Evolutionary conservation across 2,797 vertebrate genomes (phyloP), one percentile per base, ranked within the genome.

Genomic region (Calcarius lapponicus): DNA sequence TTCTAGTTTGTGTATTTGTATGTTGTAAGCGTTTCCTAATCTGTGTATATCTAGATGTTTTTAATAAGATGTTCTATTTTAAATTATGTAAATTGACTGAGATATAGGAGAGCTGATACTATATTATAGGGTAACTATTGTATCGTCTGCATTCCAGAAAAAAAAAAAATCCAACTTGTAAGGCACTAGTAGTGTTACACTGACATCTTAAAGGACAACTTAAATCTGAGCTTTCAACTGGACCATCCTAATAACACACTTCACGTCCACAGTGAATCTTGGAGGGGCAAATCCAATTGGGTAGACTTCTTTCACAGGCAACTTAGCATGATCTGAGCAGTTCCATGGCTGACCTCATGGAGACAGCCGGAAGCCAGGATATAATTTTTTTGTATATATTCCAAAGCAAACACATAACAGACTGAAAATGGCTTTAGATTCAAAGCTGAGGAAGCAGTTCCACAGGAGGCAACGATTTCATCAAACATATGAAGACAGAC

Each of bases 11-110:
- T 98, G 99, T 99, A 99, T 99, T 99, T 99, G 99, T 99, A 99
- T 99, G 99, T 99, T 98, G 99, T 99, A 99, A 98, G 98, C 92
- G 98, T 99, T 99, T 99, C 99, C 98, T 99, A 99, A 99, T 99
- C 98, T 98, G 98, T 99, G 99, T 99, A 99, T 99, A 99, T 99
- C 99, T 99, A 96, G 99, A 99, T 99, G 99, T 99, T 99, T 99
- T 99, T 99, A 99, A 99, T 99, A 99, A 99, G 99, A 99, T 99
- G 99, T 99, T 99, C 99, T 99, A 99, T 99, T 99, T 99, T 99
- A 99, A 99, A 99, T 98, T 97, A 99, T 99, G 98, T 99, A 99
- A 99, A 99, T 99, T 98, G 98, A 98, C 97, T 97, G 98, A 99
- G 98, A 99, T 99, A 99, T 99, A 99, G 98, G 98, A 98, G 98